Conservation (phyloP, 2,888 invertebrate species). For the Mesopsocus fuscifrons region DNA sequence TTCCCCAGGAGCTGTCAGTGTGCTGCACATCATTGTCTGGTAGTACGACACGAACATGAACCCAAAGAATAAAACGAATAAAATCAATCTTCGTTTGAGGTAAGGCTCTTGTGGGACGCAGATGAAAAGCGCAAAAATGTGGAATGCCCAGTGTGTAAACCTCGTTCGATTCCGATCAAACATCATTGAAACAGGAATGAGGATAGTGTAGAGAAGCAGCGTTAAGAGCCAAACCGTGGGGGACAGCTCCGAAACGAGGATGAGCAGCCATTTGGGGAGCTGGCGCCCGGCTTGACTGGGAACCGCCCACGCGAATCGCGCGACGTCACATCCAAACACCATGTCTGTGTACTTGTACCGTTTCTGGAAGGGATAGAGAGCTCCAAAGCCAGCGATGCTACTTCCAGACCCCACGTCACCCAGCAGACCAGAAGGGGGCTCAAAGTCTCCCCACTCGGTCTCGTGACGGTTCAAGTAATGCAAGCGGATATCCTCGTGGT, state of each 20-base stretch:
- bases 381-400: neutral
- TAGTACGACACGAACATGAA: neutral
- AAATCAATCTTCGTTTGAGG: neutral
- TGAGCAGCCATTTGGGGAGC: conserved; percentile 11
- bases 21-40: neutral
- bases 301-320: neutral
- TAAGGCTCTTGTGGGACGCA: neutral
- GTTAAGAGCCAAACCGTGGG: conserved; percentile 29
- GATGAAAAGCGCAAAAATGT: neutral
- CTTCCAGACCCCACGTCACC: neutral
- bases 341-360: neutral
- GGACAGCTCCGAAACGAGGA: conserved; percentile 11
- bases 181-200: neutral
- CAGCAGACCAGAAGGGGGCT: neutral
- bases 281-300: conserved; percentile 11
- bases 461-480: conserved; percentile 1
- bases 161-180: neutral
- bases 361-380: neutral
- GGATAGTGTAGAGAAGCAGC: conserved; percentile 19
- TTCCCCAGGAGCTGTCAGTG: neutral
- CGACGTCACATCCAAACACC: neutral
- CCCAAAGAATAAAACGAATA: neutral
- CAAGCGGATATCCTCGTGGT: neutral
- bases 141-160: neutral
- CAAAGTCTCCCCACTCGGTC: conserved; percentile 3